Evolutionary conservation across 2,113 vertebrate species (phyloP).

Genomic region (Meles meles): DNA sequence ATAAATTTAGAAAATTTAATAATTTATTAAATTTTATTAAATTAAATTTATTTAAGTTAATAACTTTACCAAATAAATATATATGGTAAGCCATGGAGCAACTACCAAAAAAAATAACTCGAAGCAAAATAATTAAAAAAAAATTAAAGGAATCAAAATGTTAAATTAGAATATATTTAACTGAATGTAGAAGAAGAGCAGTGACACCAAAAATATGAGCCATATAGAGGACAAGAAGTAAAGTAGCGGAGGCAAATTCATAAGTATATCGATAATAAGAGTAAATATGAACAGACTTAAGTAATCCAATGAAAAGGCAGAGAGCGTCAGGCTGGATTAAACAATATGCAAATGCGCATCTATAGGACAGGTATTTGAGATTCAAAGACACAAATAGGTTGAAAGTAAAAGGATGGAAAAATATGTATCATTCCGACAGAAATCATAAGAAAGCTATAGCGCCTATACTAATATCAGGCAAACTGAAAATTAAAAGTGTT

Average conservation of each 20-base stretch:
- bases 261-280: too few relatives aligned
- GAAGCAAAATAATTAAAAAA: background rate
- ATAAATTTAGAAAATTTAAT: background rate
- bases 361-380: background rate
- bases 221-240: background rate
- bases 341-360: background rate
- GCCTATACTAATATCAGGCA: background rate
- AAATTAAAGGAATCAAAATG: background rate
- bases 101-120: background rate
- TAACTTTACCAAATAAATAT: background rate
- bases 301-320: background rate
- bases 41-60: background rate
- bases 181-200: background rate
- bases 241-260: background rate
- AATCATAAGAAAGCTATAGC: background rate
- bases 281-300: background rate
- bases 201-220: background rate
- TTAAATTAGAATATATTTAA: background rate
- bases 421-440: background rate
- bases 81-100: background rate
- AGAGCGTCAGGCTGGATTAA: background rate
- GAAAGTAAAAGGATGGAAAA: background rate
- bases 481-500: background rate
- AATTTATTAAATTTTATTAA: too few relatives aligned
- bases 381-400: background rate